phyloP scores from a whole-genome alignment of 2,888 invertebrate species.

The Odontomyia ornata region DNA sequence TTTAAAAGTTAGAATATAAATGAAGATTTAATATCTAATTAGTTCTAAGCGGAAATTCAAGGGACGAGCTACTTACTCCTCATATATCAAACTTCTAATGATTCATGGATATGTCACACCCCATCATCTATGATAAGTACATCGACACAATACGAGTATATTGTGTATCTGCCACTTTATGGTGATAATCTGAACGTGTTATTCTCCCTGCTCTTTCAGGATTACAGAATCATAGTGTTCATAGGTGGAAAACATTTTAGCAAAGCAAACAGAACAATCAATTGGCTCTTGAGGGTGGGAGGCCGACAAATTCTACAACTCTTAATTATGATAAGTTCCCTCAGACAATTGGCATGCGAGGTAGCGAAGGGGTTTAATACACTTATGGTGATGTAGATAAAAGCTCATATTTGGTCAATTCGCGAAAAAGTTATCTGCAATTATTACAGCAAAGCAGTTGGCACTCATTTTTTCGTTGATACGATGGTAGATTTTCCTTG shows the following conservation, averaged over 20 bases:
- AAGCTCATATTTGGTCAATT: background rate
- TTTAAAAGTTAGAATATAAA: no score
- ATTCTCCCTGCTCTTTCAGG: no score
- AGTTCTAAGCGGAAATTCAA: no score
- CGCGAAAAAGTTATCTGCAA: background rate
- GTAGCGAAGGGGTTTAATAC: slow-evolving; percentile 8
- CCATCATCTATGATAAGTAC: no score
- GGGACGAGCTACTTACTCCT: no score
- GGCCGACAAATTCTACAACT: background rate
- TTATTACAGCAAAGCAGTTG: background rate
- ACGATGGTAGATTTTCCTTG: background rate
- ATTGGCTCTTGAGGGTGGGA: background rate
- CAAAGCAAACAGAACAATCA: slow-evolving; percentile 7
- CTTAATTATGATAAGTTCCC: slow-evolving; percentile 14
- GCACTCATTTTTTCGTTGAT: background rate
- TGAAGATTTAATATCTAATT: no score
- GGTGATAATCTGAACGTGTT: no score
- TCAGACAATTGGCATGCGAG: background rate
- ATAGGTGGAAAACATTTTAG: background rate
- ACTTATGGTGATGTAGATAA: background rate
- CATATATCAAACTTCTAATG: no score
- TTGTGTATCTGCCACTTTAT: no score
- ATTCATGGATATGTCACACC: no score
- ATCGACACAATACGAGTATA: no score
- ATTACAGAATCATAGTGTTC: no score